Base-by-base conservation (phyloP, 2,888 invertebrate genomes). In the Cephus sareptanus region DNA sequence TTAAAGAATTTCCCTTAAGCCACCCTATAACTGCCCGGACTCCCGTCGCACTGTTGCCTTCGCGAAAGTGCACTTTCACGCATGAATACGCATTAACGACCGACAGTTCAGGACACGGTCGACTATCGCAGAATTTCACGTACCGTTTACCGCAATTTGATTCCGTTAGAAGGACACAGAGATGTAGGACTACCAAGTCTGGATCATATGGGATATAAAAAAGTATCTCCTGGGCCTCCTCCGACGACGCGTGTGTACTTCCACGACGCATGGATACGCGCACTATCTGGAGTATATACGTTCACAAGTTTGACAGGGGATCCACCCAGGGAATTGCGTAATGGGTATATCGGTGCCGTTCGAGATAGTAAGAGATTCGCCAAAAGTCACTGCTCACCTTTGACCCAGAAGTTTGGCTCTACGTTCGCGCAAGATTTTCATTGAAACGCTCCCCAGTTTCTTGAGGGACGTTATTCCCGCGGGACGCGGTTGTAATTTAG, bases 401-500 rank as follows among this genome's bases (percentile, higher is more conserved):
- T 56, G 56, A 9, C 56, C 56, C 56, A 56, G 23, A 6, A 23
- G 56, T 23, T 56, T 56, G 23, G 23, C 9, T 23, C 56, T 23
- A 9, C 23, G 9, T 23, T 56, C 23, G 56, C 56, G 56, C 23
- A 56, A 56, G 9, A 56, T 56, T 56, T 56, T 56, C 6, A 56
- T 56, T 56, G 56, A 56, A 56, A 56, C 56, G 56, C 23, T 23
- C 56, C 9, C 56, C 23, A 0, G 23, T 15, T 56, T 23, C 56
- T 56, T 23, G 56, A 23, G 56, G 56, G 9, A 56, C 23, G 23
- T 9, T 23, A 23, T 56, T 56, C 56, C 9, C 2, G 56, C 23
- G 56, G 23, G 56, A 56, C 9, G 56, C 56, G 6, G 56, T 56
- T 79, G 82, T 83, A 87, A 86, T 87, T 84, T 84, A 83, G 83